These are phyloP conservation scores for Lordiphosa collinella DNA, from an alignment of 1,140 invertebrate genomes.

Conservation along the genomic window DNA sequence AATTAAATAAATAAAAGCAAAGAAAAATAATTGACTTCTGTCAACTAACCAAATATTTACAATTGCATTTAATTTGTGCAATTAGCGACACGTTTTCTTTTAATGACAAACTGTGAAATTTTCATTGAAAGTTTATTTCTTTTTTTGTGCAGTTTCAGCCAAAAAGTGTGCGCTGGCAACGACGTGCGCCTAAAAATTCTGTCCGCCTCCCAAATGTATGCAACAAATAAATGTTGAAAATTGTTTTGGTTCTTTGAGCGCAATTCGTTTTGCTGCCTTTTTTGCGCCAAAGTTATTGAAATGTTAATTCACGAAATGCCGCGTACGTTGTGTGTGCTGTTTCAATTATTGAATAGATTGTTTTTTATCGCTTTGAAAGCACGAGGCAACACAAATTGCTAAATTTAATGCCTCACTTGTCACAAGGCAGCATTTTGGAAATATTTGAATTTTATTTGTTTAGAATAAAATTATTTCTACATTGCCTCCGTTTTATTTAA, in stretches of 20 bases:
- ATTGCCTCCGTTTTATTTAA: too few relatives aligned
- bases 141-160: constrained; percentile 5
- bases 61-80: constrained; percentile 10
- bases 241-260: not conserved
- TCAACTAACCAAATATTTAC: not conserved
- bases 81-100: constrained; percentile 5
- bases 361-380: not conserved
- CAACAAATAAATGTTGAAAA: constrained; percentile 32
- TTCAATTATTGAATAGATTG: constrained; percentile 2
- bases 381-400: not conserved
- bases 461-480: too few relatives aligned
- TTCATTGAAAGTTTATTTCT: constrained; percentile 2
- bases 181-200: constrained; percentile 28
- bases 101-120: constrained; percentile 1
- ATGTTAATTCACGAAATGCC: not conserved
- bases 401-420: not conserved
- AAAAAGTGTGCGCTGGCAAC: constrained; percentile 37
- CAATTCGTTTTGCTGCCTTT: not conserved
- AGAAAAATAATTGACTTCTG: not conserved
- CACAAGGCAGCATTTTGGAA: too few relatives aligned
- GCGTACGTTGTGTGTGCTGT: not conserved
- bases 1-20: constrained; percentile 7
- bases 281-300: not conserved
- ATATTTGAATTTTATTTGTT: too few relatives aligned
- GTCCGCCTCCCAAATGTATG: constrained; percentile 19